Evolutionary conservation across 2,797 vertebrate species (phyloP).

Genomic region (Passerculus sandwichensis): DNA sequence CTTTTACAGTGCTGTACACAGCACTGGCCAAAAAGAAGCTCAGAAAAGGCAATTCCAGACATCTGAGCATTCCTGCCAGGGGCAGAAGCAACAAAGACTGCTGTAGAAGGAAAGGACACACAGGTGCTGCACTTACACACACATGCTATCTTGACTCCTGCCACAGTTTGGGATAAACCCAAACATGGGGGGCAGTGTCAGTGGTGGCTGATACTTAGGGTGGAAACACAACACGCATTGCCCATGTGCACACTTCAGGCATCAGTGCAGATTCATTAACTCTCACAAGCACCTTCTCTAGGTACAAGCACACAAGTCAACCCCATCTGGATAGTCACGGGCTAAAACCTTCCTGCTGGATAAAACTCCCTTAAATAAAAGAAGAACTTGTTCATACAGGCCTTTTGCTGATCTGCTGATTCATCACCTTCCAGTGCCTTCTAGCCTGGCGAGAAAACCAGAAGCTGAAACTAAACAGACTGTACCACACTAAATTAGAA

Average conservation of each 20-base stretch:
- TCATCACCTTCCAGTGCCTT: neutral
- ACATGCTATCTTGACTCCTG: neutral
- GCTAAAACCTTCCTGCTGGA: neutral
- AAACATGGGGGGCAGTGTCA: accelerated
- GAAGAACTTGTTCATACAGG: neutral
- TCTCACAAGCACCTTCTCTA: neutral
- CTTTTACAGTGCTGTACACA: neutral
- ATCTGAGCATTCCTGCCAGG: neutral
- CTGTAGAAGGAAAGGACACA: neutral
- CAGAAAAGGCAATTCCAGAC: neutral
- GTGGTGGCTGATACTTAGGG: neutral
- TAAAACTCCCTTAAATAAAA: neutral
- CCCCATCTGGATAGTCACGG: accelerated
- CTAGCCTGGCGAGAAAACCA: neutral
- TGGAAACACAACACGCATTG: accelerated
- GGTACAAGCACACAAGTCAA: neutral
- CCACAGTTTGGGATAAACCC: accelerated
- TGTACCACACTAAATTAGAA: neutral
- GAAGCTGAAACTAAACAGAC: neutral
- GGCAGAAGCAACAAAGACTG: neutral
- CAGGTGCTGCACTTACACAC: neutral
- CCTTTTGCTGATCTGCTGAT: neutral
- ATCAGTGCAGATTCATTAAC: neutral
- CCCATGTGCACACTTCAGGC: neutral
- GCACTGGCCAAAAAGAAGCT: neutral